Conservation (phyloP, 2,888 invertebrate species). For the Flexamia atlantica region DNA sequence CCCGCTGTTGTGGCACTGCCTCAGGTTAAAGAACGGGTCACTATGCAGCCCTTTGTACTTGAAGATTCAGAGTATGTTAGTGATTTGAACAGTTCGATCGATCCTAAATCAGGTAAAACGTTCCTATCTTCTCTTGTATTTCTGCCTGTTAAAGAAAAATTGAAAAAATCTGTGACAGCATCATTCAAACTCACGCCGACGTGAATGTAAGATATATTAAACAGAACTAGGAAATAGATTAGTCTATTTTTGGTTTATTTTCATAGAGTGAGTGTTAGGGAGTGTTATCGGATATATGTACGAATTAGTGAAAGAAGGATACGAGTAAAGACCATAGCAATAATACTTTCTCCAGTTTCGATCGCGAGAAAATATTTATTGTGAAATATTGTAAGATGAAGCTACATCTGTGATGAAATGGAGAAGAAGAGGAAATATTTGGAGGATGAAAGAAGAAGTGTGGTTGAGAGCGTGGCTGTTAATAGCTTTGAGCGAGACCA, state of each 20-base stretch:
- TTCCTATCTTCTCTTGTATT: conserved; percentile 96
- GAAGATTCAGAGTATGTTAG: conserved; percentile 79
- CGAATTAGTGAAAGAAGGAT: conserved; percentile 26
- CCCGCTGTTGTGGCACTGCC: conserved; percentile 84
- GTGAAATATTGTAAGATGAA: conserved; percentile 63
- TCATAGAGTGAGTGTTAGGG: conserved; percentile 46
- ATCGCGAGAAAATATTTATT: conserved; percentile 46
- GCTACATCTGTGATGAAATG: conserved; percentile 69
- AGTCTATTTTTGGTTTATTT: conserved; percentile 57
- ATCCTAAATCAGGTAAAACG: conserved; percentile 74
- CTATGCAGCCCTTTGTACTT: conserved; percentile 96
- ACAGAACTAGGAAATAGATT: conserved; percentile 54
- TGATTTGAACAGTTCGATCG: conserved; percentile 68
- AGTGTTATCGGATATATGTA: conserved; percentile 9
- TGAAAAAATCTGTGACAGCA: conserved; percentile 91
- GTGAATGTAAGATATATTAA: conserved; percentile 74
- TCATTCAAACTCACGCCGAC: conserved; percentile 97
- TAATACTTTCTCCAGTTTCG: conserved; percentile 54
- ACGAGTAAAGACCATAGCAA: conserved; percentile 57
- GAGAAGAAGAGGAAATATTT: conserved; percentile 42
- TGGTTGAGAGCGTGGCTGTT: conserved; percentile 50
- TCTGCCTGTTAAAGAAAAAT: conserved; percentile 93
- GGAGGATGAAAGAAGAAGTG: conserved; percentile 31
- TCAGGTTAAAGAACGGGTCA: conserved; percentile 77
- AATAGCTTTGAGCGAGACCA: conserved; percentile 39